Conservation (phyloP, 2,797 vertebrate genomes). For the Rhabdomys pumilio region DNA sequence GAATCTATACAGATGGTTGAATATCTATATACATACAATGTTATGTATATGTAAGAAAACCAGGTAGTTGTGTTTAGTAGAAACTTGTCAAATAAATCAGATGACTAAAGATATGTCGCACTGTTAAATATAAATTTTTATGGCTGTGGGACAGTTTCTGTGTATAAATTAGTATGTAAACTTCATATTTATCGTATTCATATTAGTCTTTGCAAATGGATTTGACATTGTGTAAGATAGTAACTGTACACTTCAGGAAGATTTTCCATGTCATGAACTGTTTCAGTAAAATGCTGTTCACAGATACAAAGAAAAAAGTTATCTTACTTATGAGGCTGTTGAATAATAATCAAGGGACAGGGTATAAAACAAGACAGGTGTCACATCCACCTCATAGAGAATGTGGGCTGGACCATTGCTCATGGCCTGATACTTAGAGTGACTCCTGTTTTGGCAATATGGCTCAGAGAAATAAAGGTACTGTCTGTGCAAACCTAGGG, state of each 20-base stretch:
- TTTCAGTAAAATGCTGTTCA: conserved; percentile 99
- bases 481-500: not conserved
- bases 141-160: conserved; percentile 96
- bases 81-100: conserved; percentile 94
- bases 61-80: conserved; percentile 96
- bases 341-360: not conserved
- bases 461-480: not conserved
- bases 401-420: too few species aligned
- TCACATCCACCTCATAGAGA: not conserved
- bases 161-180: conserved; percentile 99
- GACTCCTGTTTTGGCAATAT: not conserved
- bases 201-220: conserved; percentile 96
- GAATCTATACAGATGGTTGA: conserved; percentile 97
- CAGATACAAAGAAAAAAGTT: conserved; percentile 86
- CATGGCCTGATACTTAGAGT: rapidly evolving
- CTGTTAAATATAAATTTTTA: conserved; percentile 99
- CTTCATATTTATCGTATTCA: conserved; percentile 99
- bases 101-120: conserved; percentile 96
- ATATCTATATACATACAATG: conserved; percentile 91
- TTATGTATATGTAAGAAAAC: conserved; percentile 93
- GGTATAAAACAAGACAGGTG: not conserved
- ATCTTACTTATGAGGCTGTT: not conserved
- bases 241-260: conserved; percentile 96
- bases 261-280: conserved; percentile 96
- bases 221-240: conserved; percentile 96